These are phyloP conservation scores for Petrolisthes cinctipes DNA, from an alignment of 2,888 invertebrate species.

Conservation along the genomic window DNA sequence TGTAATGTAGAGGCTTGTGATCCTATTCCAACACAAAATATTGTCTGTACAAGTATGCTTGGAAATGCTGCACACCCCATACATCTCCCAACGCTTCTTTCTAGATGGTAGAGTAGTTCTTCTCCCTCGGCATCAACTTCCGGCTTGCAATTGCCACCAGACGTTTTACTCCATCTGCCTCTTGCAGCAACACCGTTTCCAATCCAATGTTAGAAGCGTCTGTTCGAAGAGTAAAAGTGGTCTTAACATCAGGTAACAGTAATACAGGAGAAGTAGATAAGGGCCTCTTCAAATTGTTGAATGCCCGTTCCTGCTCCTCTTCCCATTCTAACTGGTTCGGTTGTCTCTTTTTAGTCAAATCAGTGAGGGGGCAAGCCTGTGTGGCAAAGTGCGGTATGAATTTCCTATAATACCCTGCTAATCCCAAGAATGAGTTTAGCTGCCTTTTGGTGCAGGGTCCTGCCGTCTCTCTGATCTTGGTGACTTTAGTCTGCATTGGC, in stretches of 20 bases:
- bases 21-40: neutral
- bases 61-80: neutral
- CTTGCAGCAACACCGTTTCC: neutral
- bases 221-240: neutral
- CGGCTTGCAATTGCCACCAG: neutral
- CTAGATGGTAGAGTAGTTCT: neutral
- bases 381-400: slow-evolving; percentile 11
- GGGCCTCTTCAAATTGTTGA: neutral
- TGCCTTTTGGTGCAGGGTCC: neutral
- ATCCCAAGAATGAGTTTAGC: neutral
- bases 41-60: neutral
- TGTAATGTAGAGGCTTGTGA: slow-evolving; percentile 12
- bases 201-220: neutral
- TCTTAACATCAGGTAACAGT: neutral
- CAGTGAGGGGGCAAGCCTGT: neutral
- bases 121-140: neutral
- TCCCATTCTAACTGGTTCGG: neutral
- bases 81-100: neutral
- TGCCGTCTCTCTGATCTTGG: neutral
- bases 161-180: neutral
- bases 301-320: neutral
- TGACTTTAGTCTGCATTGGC: neutral
- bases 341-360: neutral
- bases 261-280: neutral
- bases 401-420: slow-evolving; percentile 1